Conservation (phyloP, 2,888 invertebrate species). For the Nemapogon koenigi region DNA sequence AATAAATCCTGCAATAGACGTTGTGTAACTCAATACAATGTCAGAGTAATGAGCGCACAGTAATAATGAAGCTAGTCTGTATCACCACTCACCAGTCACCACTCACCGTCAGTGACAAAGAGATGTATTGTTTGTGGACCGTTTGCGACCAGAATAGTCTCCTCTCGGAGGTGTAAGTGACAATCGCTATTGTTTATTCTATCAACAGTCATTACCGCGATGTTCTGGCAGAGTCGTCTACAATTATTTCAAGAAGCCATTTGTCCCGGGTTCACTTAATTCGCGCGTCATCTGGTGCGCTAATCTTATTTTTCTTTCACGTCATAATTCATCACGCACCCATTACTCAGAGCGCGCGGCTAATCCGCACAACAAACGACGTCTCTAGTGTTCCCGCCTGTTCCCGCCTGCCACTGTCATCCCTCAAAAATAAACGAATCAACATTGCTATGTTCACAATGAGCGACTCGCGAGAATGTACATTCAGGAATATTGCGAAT, state of each 20-base stretch:
- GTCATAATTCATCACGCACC: constrained; percentile 8
- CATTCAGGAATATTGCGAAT: too few relatives aligned
- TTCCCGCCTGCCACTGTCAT: background rate
- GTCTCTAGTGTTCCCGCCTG: constrained; percentile 3
- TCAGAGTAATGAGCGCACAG: too few relatives aligned
- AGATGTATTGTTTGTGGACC: constrained; percentile 3
- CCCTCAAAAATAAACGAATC: constrained; percentile 8
- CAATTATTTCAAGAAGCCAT: constrained; percentile 7
- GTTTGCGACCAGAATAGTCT: constrained; percentile 3
- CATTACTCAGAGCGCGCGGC: constrained; percentile 4
- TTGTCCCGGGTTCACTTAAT: constrained; percentile 2
- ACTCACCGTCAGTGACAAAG: constrained; percentile 7
- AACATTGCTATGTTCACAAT: constrained; percentile 2
- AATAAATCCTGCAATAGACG: too few relatives aligned
- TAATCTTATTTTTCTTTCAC: constrained; percentile 5
- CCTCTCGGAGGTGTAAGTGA: constrained; percentile 2
- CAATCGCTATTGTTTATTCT: constrained; percentile 1
- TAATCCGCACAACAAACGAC: constrained; percentile 9
- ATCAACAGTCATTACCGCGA: background rate
- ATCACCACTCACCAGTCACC: too few relatives aligned
- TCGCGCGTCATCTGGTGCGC: constrained; percentile 5
- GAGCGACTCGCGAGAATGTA: too few relatives aligned
- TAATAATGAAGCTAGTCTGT: too few relatives aligned
- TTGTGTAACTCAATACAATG: too few relatives aligned
- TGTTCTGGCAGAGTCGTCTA: constrained; percentile 2